phyloP scores from a whole-genome alignment of 2,888 invertebrate species.

The Phorcus lineatus region DNA sequence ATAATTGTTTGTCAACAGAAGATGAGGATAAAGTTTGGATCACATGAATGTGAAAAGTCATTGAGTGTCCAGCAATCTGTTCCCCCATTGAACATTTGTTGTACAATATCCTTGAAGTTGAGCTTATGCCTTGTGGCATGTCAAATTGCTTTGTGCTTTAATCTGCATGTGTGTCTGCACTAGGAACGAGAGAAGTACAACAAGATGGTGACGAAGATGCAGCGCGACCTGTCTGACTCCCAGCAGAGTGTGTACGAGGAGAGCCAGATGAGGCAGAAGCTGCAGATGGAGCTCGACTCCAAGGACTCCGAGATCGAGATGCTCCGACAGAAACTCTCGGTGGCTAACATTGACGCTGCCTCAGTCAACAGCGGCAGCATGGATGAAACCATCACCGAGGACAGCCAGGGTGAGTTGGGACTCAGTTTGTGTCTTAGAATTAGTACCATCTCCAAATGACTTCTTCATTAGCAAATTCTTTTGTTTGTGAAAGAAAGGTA shows the following conservation, averaged over 20 bases:
- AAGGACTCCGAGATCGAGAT: constrained; percentile 98
- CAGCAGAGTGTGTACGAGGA: constrained; percentile 86
- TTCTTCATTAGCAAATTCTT: too few relatives aligned
- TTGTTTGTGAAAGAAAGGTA: too few relatives aligned
- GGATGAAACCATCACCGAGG: constrained; percentile 36
- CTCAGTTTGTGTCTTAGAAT: too few relatives aligned
- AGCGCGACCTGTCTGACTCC: constrained; percentile 89
- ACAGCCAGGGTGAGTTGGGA: not conserved
- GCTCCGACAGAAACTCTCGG: constrained; percentile 86
- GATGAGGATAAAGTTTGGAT: too few relatives aligned
- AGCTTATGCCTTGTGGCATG: too few relatives aligned
- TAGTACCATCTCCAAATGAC: too few relatives aligned
- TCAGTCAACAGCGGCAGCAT: constrained; percentile 87
- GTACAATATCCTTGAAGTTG: too few relatives aligned
- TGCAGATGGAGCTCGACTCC: constrained; percentile 97
- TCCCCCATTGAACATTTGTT: too few relatives aligned
- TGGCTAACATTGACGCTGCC: constrained; percentile 89
- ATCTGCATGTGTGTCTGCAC: constrained; percentile 22
- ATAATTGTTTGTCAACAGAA: too few relatives aligned
- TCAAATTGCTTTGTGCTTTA: not conserved
- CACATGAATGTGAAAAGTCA: too few relatives aligned
- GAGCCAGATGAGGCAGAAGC: constrained; percentile 79
- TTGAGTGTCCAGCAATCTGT: too few relatives aligned
- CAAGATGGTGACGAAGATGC: constrained; percentile 88
- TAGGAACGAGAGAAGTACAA: constrained; percentile 95